These are phyloP conservation scores for Temnopleurus reevesii DNA, from an alignment of 53 echinoderm and acorn worm genomes.

Conservation along the genomic window DNA sequence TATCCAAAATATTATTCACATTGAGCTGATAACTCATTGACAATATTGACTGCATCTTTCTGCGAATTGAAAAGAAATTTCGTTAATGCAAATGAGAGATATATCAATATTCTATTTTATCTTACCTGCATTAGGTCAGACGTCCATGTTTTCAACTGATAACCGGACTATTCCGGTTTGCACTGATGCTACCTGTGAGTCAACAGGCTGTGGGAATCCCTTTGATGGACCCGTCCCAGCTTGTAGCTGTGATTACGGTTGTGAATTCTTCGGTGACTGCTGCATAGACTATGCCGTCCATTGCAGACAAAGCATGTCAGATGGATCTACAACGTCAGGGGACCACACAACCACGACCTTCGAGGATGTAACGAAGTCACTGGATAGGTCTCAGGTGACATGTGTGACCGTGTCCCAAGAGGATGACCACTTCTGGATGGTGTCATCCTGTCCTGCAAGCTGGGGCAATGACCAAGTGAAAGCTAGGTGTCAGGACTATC, in stretches of 20 bases:
- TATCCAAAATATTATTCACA: too few species aligned
- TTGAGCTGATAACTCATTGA: too few species aligned
- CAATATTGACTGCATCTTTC: neutral
- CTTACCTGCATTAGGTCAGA: slow-evolving; percentile 4
- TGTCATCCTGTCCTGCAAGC: neutral
- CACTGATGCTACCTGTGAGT: slow-evolving; percentile 1
- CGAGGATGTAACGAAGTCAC: neutral
- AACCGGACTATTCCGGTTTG: slow-evolving; percentile 29
- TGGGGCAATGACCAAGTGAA: neutral
- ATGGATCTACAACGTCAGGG: neutral
- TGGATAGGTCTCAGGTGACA: slow-evolving; percentile 7
- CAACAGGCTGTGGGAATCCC: slow-evolving; percentile 17
- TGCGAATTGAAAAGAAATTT: neutral
- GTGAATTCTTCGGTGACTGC: slow-evolving; percentile 40
- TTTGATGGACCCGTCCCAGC: neutral
- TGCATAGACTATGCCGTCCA: slow-evolving; percentile 2
- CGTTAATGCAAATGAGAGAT: neutral
- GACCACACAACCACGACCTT: neutral
- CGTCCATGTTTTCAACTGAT: neutral
- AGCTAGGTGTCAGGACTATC: slow-evolving; percentile 26
- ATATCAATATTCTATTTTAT: neutral
- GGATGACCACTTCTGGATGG: slow-evolving; percentile 30
- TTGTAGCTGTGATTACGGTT: slow-evolving; percentile 46
- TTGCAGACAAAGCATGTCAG: neutral
- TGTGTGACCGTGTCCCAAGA: slow-evolving; percentile 6